Percentiles rank a stretch among this genome's conserved stretches.
phyloP scores from a whole-genome alignment of 2,797 vertebrate genomes.

The Silurus aristotelis region DNA sequence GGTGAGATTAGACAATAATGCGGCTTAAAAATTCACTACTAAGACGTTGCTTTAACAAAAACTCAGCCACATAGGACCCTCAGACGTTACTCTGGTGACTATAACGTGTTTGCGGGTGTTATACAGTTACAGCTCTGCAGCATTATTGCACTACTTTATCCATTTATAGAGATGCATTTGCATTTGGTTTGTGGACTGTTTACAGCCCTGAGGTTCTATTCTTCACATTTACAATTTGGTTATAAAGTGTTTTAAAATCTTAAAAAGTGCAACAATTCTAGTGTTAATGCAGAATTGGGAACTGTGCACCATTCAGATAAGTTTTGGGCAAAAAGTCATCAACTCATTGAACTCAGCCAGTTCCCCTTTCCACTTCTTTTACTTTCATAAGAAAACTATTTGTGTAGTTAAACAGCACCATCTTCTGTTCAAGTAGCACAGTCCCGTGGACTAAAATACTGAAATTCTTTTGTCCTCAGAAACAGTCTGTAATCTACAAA shows the following conservation, averaged over 20 bases:
- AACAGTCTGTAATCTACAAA: background rate
- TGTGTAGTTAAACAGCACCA: slow-evolving; percentile 8
- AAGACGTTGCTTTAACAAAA: too few relatives aligned
- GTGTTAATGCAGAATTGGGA: background rate
- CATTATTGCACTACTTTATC: background rate
- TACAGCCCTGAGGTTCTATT: background rate
- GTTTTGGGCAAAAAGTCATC: background rate
- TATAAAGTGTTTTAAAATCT: background rate
- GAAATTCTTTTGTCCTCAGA: background rate
- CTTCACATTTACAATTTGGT: background rate
- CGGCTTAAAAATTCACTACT: background rate
- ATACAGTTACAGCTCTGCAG: too few relatives aligned
- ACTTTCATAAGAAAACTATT: background rate
- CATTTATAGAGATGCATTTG: too few relatives aligned
- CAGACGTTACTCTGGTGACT: background rate
- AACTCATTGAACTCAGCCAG: background rate
- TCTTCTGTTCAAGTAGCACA: background rate
- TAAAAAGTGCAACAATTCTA: background rate
- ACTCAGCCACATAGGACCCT: too few relatives aligned
- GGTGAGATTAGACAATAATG: background rate
- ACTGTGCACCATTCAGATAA: background rate
- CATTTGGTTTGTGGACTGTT: background rate
- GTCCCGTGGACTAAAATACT: background rate
- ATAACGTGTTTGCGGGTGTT: background rate
- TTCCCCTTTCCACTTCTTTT: background rate